Evolutionary conservation across 2,113 vertebrate species (phyloP).

Genomic region (Malurus cyaneus): DNA sequence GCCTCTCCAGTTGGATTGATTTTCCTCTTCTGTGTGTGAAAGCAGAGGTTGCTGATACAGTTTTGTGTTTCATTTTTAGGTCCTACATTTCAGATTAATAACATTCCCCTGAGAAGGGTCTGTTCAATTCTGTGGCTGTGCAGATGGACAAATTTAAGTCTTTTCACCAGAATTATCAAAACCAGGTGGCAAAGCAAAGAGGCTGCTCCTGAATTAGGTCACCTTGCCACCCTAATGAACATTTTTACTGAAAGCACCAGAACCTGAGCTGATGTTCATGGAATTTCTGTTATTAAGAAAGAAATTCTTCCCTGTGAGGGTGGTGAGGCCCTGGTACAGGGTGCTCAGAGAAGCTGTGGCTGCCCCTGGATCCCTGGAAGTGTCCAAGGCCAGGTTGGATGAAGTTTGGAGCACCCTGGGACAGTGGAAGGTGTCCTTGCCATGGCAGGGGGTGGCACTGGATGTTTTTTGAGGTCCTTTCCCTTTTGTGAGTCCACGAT

Average conservation of each 20-base stretch:
- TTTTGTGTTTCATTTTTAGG: neutral
- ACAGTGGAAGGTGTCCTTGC: neutral
- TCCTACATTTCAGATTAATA: neutral
- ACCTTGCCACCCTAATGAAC: neutral
- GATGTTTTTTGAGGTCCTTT: neutral
- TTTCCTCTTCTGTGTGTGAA: neutral
- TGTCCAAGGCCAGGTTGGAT: accelerated
- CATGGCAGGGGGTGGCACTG: neutral
- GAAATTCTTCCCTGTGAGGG: neutral
- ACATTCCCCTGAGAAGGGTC: neutral
- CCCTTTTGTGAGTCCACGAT: neutral
- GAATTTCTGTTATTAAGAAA: neutral
- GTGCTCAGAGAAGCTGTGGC: neutral
- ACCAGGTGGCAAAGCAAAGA: neutral
- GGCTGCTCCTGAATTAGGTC: neutral
- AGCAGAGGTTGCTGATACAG: neutral
- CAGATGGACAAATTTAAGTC: neutral
- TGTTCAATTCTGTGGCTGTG: neutral
- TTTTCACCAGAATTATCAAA: neutral
- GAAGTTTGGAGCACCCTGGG: accelerated
- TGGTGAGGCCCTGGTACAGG: neutral
- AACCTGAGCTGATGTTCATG: neutral
- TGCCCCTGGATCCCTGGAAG: neutral
- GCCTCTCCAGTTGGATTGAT: neutral
- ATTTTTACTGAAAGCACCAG: neutral